Base-by-base conservation (phyloP, 2,113 vertebrate species). In the Onychorhynchus coronatus region DNA sequence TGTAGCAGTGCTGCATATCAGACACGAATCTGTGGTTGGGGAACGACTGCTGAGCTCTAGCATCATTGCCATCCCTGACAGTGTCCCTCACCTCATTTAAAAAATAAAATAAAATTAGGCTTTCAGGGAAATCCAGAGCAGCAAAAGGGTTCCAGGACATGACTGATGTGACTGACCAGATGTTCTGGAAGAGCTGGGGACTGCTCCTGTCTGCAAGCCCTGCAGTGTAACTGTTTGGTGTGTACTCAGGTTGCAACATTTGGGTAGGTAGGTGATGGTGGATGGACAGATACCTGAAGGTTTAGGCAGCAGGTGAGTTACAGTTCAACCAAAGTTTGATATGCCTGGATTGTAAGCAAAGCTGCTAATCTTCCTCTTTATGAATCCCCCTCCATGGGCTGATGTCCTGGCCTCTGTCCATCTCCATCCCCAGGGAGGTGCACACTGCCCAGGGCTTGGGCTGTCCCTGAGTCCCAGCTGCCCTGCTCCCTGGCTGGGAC, bases 381-480 rank as follows among this genome's bases (percentile, higher is more conserved):
- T 28, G 20, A 63, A 14, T 37, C 7, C 14, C 3, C 1, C 9
- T 7, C 8, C 6, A 3, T 1, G 7, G 30, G 14, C 11, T 75
- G 23, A 63, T 1, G 1, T 16, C 42, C 74, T 59, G 33, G 7
- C 30, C 23, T 62, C 41, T 81, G 17, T 35, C 68, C 2, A 2
- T 70, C 31, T 37, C 7, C 28, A 14, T 28, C 5, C 24, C 4
- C 74, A 67, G 28, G 5, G 24, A 53, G 27, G 5, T 18, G 21
- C 30, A 9, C 37, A 4, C 11, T 61, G 35, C 44, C 52, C 4
- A 3, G 44, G 50, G 12, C 17, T 2, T 4, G 22, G 16, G 23
- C 33, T 80, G 9, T 31, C 12, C 47, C 47, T 56, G 31, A 27
- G 19, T 15, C 41, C 61, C 4, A 0, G 6, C 12, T 50, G 44